Evolutionary conservation across 2,113 vertebrate genomes (phyloP), one percentile per base, ranked within the genome.

Genomic region (Tichodroma muraria): DNA sequence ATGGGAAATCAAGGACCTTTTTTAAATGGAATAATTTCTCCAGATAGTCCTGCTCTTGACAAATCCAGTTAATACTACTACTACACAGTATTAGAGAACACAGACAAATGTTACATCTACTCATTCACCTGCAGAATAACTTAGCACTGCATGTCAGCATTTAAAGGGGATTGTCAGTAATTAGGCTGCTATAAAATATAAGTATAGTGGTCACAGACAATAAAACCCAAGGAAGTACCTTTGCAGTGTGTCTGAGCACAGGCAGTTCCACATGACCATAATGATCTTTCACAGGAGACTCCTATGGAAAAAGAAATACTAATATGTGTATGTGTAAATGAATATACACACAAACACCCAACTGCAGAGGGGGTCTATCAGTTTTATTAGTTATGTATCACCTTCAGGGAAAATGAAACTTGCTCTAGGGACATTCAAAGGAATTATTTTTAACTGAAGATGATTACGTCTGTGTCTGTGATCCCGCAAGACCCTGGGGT

Each of bases 101-200:
- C 45, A 61, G 37, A 90, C 73, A 73, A 91, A 82, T 66, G 65
- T 56, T 92, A 7, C 63, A 86, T 84, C 80, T 86, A 11, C 70
- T 89, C 54, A 82, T 77, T 89, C 88, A 96, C 92, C 93, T 95
- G 93, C 95, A 93, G 83, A 87, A 88, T 92, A 95, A 77, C 80
- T 93, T 86, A 70, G 50, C 80, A 35, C 63, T 89, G 76, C 80
- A 13, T 63, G 80, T 57, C 93, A 93, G 86, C 80, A 70, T 92
- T 94, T 92, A 73, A 85, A 94, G 73, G 70, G 89, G 70, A 89
- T 94, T 82, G 63, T 73, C 86, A 89, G 54, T 85, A 96, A 96
- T 96, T 92, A 92, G 70, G 86, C 73, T 81, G 64, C 80, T 72
- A 42, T 94, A 89, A 96, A 94, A 89, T 73, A 4, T 71, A 92